A percentile compares a stretch with the other conserved stretches of the same genome.
These are phyloP conservation scores for Pristionchus exspectatus DNA, from an alignment of 2,888 invertebrate genomes.

Conservation along the genomic window DNA sequence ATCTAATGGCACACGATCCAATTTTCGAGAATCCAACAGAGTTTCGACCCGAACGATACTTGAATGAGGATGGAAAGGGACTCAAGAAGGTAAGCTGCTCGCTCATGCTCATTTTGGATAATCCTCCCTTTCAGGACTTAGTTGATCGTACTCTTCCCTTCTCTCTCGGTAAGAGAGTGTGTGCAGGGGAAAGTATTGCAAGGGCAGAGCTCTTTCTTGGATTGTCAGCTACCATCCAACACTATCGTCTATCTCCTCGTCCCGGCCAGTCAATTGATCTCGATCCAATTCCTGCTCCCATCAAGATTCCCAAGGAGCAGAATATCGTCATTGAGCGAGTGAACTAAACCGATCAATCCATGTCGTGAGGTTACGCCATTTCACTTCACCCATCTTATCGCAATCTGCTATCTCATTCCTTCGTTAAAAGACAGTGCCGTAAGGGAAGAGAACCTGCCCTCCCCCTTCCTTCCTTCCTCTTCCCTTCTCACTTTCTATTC, in stretches of 20 bases:
- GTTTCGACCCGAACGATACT: slow-evolving; percentile 7
- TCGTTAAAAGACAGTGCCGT: background rate
- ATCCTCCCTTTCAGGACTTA: background rate
- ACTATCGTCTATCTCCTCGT: background rate
- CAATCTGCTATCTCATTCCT: background rate
- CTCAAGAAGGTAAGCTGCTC: background rate
- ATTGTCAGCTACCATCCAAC: background rate
- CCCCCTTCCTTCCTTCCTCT: background rate
- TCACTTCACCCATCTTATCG: background rate
- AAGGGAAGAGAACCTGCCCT: slow-evolving; percentile 37
- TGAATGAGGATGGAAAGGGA: background rate
- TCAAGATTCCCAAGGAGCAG: slow-evolving; percentile 7
- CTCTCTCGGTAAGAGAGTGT: slow-evolving; percentile 1
- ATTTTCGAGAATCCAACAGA: background rate
- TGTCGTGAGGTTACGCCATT: background rate
- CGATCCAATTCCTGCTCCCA: background rate
- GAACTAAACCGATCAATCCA: background rate
- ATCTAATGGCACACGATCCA: slow-evolving; percentile 27
- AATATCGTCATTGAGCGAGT: slow-evolving; percentile 1
- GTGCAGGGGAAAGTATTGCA: background rate
- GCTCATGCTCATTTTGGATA: too few species aligned
- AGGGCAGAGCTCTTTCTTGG: background rate
- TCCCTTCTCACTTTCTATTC: slow-evolving; percentile 34
- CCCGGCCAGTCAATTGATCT: background rate
- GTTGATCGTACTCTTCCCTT: slow-evolving; percentile 21